Evolutionary conservation across 1,140 invertebrate genomes (phyloP).

Genomic region (Drosophila dunni): DNA sequence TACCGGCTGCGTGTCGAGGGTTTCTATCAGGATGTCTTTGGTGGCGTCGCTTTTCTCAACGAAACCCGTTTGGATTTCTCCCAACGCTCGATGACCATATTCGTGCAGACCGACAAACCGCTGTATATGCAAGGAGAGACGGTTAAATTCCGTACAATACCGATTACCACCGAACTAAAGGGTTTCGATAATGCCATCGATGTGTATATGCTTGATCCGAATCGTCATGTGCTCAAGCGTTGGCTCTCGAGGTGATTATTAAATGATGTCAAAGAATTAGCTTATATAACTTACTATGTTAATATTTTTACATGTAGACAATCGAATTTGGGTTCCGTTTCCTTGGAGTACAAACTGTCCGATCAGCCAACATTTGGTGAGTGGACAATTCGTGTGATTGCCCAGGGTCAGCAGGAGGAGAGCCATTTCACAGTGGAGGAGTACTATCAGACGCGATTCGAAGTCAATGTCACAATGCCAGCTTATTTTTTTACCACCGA

Average conservation of each 20-base stretch:
- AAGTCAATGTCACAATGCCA: conserved; percentile 98
- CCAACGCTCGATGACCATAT: conserved; percentile 96
- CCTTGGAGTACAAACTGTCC: conserved; percentile 94
- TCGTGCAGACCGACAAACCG: conserved; percentile 97
- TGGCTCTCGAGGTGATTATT: conserved; percentile 90
- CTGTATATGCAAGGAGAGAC: conserved; percentile 97
- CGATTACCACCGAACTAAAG: conserved; percentile 94
- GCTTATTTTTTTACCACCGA: conserved; percentile 96
- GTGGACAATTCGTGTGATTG: conserved; percentile 95
- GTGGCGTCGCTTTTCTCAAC: conserved; percentile 93
- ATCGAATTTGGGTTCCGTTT: conserved; percentile 96
- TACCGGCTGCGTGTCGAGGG: conserved; percentile 96
- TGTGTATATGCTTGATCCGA: conserved; percentile 95
- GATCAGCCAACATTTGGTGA: conserved; percentile 96
- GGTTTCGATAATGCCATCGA: conserved; percentile 95
- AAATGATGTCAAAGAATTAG: too few relatives aligned
- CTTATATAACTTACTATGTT: background rate
- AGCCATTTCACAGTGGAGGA: conserved; percentile 95
- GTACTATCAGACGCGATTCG: conserved; percentile 96
- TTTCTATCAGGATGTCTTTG: conserved; percentile 92
- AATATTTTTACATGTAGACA: conserved; percentile 75
- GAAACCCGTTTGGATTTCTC: conserved; percentile 92
- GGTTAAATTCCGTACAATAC: conserved; percentile 94
- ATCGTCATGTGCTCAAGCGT: conserved; percentile 92
- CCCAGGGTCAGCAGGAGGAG: conserved; percentile 94